Evolutionary conservation across 2,888 invertebrate genomes (phyloP).

Genomic region (Liopterus haemorrhoidalis): DNA sequence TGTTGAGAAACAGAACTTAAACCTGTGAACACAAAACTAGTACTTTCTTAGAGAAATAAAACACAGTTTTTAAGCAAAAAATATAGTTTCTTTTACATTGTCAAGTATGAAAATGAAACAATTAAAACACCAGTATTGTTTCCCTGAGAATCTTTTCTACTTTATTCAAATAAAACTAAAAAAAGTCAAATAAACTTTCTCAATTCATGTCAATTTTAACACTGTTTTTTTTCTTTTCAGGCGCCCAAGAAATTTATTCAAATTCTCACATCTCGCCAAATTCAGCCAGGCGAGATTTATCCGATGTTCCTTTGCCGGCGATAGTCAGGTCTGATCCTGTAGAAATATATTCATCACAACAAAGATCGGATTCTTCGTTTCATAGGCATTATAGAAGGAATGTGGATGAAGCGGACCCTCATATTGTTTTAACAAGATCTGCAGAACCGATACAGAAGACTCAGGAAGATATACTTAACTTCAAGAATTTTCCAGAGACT

Average conservation of each 20-base stretch:
- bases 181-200: constrained; percentile 5
- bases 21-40: no score
- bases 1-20: no score
- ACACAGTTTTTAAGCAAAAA: no score
- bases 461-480: constrained; percentile 49
- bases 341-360: constrained; percentile 31
- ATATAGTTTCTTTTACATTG: no score
- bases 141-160: no score
- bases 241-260: constrained; percentile 51
- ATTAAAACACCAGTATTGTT: no score
- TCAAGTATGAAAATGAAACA: no score
- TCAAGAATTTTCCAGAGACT: constrained; percentile 53
- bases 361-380: no score
- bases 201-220: constrained; percentile 4
- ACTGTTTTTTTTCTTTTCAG: constrained; percentile 43
- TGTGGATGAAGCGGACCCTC: no score
- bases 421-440: constrained; percentile 51
- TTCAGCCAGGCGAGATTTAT: constrained; percentile 50
- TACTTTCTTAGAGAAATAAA: no score
- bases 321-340: constrained; percentile 36
- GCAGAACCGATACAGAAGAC: constrained; percentile 56
- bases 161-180: no score
- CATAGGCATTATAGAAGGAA: no score
- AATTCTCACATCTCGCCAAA: constrained; percentile 68
- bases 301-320: constrained; percentile 26